Evolutionary conservation across 2,113 vertebrate genomes (phyloP), one percentile per base, ranked within the genome.

Genomic region (Gnathonemus longibarbis): DNA sequence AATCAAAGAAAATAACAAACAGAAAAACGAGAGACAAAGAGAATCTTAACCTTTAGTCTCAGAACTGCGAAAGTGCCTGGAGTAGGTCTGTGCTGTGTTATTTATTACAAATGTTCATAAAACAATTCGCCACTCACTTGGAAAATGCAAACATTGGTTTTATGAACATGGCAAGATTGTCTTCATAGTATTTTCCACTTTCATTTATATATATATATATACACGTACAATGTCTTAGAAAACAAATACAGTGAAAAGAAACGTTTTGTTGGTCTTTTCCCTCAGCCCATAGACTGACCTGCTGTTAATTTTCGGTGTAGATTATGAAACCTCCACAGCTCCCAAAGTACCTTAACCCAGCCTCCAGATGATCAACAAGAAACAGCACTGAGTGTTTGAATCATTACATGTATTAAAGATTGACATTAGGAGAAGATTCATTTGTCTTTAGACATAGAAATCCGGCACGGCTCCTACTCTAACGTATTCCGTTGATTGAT

Each of bases 31-130:
- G 93, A 94, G 93, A 95, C 95, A 92, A 70, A 70, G 92, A 94
- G 86, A 90, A 91, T 66, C 91, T 86, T 91, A 91, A 89, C 90
- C 88, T 91, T 90, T 88, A 91, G 89, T 93, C 94, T 94, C 93
- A 90, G 91, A 94, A 91, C 94, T 77, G 93, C 95, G 95, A 96
- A 95, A 94, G 94, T 96, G 96, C 94, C 95, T 94, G 94, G 92
- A 93, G 95, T 94, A 93, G 92, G 92, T 95, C 94, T 96, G 95
- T 96, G 95, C 95, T 95, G 92, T 96, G 94, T 94, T 91, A 91
- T 94, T 90, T 70, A 88, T 91, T 92, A 93, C 90, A 94, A 93
- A 93, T 90, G 87, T 92, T 92, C 87, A 89, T 90, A 88, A 93
- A 95, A 94, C 89, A 91, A 93, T 92, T 91, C 53, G 89, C 83